Percentiles rank a stretch among this genome's conserved stretches.
phyloP scores from a whole-genome alignment of 2,888 invertebrate species.

The Yponomeuta plumbellus region DNA sequence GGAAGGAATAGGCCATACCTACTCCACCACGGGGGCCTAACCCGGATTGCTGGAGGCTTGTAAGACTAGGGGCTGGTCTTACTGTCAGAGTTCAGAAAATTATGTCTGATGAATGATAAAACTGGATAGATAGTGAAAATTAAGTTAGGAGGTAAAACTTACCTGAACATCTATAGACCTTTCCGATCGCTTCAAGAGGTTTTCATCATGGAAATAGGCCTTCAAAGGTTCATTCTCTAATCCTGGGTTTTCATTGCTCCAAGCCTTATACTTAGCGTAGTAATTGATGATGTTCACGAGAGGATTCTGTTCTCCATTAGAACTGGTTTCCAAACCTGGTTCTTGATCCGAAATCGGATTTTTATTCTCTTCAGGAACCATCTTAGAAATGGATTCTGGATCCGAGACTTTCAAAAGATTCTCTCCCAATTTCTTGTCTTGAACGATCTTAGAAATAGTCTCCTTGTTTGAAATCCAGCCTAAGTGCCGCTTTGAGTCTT shows the following conservation, averaged over 20 bases:
- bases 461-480: too few relatives aligned
- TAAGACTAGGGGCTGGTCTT: too few relatives aligned
- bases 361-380: not conserved
- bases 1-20: too few relatives aligned
- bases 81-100: too few relatives aligned
- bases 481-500: not conserved
- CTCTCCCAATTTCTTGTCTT: too few relatives aligned
- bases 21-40: too few relatives aligned
- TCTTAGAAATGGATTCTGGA: not conserved
- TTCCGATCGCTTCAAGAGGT: not conserved
- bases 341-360: not conserved
- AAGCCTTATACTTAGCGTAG: slow-evolving; percentile 53
- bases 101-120: too few relatives aligned
- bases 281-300: slow-evolving; percentile 43
- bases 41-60: too few relatives aligned
- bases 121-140: too few relatives aligned
- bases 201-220: slow-evolving; percentile 25
- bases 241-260: slow-evolving; percentile 41
- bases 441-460: too few relatives aligned
- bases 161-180: not conserved
- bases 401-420: not conserved
- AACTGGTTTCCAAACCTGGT: not conserved
- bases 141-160: too few relatives aligned
- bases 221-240: slow-evolving; percentile 21
- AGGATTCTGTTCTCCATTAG: slow-evolving; percentile 30